These are phyloP conservation scores for Sminthurides aquaticus DNA, from an alignment of 2,888 invertebrate genomes.

Conservation along the genomic window DNA sequence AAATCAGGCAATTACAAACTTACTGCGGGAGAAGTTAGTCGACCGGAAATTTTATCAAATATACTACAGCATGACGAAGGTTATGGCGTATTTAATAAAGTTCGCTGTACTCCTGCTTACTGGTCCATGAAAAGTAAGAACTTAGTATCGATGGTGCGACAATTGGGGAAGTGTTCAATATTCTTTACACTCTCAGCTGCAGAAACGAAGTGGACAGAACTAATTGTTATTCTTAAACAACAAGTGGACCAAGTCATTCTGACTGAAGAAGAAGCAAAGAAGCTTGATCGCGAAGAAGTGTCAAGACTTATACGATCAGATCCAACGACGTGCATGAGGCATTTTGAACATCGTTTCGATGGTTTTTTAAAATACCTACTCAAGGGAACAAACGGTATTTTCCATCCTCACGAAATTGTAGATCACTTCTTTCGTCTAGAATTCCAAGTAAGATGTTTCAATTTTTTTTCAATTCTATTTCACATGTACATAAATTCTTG, in stretches of 20 bases:
- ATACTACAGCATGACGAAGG: constrained; percentile 28
- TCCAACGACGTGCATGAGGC: constrained; percentile 7
- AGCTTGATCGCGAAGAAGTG: neutral
- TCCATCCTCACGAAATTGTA: constrained; percentile 1
- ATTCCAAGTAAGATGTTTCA: too few relatives aligned
- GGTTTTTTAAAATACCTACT: constrained; percentile 15
- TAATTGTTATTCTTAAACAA: constrained; percentile 15
- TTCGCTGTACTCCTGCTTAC: constrained; percentile 25
- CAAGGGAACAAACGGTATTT: constrained; percentile 4
- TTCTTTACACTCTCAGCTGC: constrained; percentile 32
- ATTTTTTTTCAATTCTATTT: too few relatives aligned
- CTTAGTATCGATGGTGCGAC: constrained; percentile 27
- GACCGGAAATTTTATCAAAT: neutral
- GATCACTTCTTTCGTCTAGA: constrained; percentile 21
- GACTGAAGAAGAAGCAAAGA: constrained; percentile 16
- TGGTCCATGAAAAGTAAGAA: constrained; percentile 17
- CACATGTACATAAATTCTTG: too few relatives aligned
- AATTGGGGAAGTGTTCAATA: constrained; percentile 20
- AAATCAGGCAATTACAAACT: constrained; percentile 1
- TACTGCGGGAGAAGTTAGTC: constrained; percentile 16
- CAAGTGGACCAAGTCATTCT: neutral
- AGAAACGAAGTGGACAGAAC: constrained; percentile 25
- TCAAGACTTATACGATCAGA: constrained; percentile 11
- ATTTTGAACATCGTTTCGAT: constrained; percentile 24
- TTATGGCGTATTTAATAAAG: constrained; percentile 19